Conservation (phyloP, 2,113 vertebrate species). For the Megaceryle torquata region DNA sequence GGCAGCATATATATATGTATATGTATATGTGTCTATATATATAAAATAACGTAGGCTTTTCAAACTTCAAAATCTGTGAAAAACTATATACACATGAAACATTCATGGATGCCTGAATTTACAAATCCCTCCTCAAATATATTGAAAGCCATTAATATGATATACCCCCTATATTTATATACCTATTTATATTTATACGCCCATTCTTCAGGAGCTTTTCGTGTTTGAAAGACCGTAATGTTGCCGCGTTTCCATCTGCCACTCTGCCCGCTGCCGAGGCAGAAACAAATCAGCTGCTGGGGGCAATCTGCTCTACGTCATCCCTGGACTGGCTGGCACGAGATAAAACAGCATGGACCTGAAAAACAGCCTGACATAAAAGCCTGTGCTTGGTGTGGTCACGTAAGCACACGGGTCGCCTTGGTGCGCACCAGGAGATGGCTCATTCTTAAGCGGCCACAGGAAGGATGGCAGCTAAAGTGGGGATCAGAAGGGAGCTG, state of each 20-base stretch:
- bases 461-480: background rate
- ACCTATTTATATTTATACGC: background rate
- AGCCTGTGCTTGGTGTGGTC: background rate
- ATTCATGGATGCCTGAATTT: background rate
- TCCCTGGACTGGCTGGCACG: background rate
- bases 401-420: background rate
- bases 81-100: background rate
- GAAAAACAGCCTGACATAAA: conserved; percentile 1
- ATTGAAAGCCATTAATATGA: background rate
- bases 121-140: background rate
- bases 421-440: background rate
- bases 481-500: background rate
- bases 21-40: rapidly evolving
- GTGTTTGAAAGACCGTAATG: background rate
- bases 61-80: background rate
- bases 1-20: background rate
- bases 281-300: background rate
- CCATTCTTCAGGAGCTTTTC: background rate
- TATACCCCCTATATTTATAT: background rate
- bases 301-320: conserved; percentile 8
- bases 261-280: background rate
- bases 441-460: background rate
- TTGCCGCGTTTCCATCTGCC: conserved; percentile 28
- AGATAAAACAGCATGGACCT: background rate
- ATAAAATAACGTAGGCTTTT: background rate